These are phyloP conservation scores for Elaphurus davidianus DNA, from an alignment of 2,113 vertebrate species.

Conservation along the genomic window DNA sequence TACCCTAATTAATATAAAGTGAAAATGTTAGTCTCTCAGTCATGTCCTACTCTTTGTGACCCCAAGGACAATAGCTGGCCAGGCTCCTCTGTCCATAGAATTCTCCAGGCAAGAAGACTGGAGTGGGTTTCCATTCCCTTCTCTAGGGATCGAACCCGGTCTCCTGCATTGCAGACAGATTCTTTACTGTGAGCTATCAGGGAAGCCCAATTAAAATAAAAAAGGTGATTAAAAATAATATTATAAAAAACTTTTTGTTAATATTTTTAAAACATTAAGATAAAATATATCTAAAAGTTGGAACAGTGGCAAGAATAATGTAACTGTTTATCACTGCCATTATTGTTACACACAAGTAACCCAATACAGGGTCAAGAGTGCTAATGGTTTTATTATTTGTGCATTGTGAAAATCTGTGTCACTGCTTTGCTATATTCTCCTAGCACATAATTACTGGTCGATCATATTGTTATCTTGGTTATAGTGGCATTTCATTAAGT, in stretches of 20 bases:
- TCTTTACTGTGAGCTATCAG: background rate
- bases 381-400: background rate
- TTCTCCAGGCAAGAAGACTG: background rate
- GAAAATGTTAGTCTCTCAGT: background rate
- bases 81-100: background rate
- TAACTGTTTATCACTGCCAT: background rate
- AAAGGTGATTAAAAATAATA: background rate
- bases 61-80: background rate
- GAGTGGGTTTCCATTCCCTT: background rate
- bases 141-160: background rate
- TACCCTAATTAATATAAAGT: background rate
- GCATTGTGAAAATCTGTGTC: background rate
- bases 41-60: background rate
- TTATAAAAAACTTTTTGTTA: background rate
- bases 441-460: background rate
- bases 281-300: background rate
- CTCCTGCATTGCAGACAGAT: background rate
- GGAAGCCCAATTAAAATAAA: background rate
- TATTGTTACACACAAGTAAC: background rate
- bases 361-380: background rate
- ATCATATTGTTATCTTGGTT: background rate
- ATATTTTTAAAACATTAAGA: background rate
- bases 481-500: background rate
- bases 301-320: background rate
- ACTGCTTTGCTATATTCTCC: background rate